These are phyloP conservation scores for Hanleya hanleyi DNA, from an alignment of 2,888 invertebrate species.

Conservation along the genomic window DNA sequence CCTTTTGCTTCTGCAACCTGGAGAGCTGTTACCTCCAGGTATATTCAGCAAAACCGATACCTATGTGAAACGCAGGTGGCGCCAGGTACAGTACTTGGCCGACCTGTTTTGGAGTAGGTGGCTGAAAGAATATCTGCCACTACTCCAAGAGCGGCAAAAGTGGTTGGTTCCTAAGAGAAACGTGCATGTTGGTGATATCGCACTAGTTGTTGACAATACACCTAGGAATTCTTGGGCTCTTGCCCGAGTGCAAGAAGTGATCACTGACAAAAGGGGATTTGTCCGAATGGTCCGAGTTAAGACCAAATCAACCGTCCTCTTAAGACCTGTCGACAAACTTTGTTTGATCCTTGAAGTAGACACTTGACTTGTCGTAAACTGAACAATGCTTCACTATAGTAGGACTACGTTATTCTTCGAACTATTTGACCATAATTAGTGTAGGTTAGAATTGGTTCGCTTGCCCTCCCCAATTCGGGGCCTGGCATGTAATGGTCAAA, in stretches of 20 bases:
- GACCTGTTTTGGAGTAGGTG: slow-evolving; percentile 34
- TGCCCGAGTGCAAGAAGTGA: not conserved
- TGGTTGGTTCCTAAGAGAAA: slow-evolving; percentile 16
- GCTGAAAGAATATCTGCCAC: slow-evolving; percentile 21
- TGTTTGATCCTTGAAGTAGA: no score
- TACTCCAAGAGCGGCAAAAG: slow-evolving; percentile 25
- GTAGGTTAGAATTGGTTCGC: no score
- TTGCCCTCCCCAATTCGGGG: no score
- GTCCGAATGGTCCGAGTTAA: slow-evolving; percentile 10
- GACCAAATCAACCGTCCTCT: slow-evolving; percentile 1
- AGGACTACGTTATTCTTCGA: no score
- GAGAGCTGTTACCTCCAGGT: slow-evolving; percentile 19
- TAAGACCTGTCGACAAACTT: slow-evolving; percentile 16
- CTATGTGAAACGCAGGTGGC: slow-evolving; percentile 32
- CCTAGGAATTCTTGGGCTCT: slow-evolving; percentile 15
- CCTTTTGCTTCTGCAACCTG: slow-evolving; percentile 17
- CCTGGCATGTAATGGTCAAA: no score
- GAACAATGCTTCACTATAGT: no score
- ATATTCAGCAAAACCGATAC: slow-evolving; percentile 25
- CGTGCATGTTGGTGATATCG: slow-evolving; percentile 3
- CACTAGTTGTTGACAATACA: slow-evolving; percentile 9
- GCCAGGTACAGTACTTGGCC: slow-evolving; percentile 37
- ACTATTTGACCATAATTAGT: no score
- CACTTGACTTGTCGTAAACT: no score
- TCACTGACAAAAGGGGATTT: slow-evolving; percentile 11